A percentile compares a stretch with the other conserved stretches of the same genome.
These are phyloP conservation scores for Aspidapion aeneum DNA, from an alignment of 2,888 invertebrate genomes.

Conservation along the genomic window DNA sequence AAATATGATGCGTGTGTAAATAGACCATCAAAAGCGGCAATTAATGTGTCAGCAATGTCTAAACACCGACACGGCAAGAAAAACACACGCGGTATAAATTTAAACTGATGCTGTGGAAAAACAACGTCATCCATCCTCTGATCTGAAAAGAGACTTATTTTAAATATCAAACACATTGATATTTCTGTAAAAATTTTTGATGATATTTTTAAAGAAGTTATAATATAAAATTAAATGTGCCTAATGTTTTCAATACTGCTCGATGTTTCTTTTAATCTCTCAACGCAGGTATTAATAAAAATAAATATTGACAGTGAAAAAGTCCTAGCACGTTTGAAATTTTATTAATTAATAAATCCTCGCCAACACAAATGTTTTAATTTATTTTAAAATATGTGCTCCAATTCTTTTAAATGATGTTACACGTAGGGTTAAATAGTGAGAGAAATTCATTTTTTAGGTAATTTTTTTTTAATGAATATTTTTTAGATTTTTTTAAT, in stretches of 20 bases:
- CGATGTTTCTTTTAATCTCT: neutral
- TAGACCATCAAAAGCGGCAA: neutral
- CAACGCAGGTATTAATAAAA: neutral
- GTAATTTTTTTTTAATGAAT: too few species aligned
- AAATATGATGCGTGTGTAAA: neutral
- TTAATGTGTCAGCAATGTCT: neutral
- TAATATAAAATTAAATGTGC: neutral
- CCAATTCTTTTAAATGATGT: too few species aligned
- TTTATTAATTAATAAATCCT: too few species aligned
- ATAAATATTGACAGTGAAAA: too few species aligned
- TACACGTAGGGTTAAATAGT: too few species aligned
- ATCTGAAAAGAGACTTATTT: neutral
- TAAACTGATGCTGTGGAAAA: neutral
- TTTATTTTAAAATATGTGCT: too few species aligned
- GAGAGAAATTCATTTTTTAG: too few species aligned
- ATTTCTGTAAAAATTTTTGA: neutral
- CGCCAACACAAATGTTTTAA: too few species aligned
- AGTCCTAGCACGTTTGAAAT: too few species aligned
- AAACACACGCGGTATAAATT: neutral
- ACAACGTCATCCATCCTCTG: neutral
- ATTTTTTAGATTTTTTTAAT: too few species aligned
- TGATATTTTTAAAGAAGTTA: neutral
- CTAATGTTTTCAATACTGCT: neutral
- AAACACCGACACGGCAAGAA: neutral
- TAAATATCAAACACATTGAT: neutral